phyloP scores from a whole-genome alignment of 2,113 vertebrate genomes.

The Peucedramus taeniatus region DNA sequence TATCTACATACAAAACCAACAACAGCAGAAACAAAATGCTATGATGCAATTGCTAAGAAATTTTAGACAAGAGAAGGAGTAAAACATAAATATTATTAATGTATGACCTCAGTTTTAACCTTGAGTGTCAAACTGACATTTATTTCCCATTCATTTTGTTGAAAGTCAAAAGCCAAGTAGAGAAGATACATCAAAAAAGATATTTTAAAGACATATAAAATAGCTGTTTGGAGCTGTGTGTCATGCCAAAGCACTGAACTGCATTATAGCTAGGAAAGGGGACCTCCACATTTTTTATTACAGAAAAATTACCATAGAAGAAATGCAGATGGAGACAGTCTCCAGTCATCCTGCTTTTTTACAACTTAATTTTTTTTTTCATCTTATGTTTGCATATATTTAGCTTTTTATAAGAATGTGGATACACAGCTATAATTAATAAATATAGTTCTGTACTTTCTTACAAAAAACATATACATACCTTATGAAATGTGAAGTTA shows the following conservation, averaged over 20 bases:
- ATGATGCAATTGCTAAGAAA: background rate
- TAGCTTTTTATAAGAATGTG: background rate
- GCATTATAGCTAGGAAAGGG: background rate
- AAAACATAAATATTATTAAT: background rate
- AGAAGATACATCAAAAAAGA: background rate
- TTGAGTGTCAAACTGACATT: background rate
- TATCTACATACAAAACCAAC: background rate
- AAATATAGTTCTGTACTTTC: background rate
- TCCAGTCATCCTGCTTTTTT: background rate
- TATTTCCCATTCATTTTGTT: background rate
- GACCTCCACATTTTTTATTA: background rate
- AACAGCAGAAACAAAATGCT: background rate
- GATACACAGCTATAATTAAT: background rate
- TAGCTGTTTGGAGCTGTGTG: background rate
- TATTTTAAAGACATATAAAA: background rate
- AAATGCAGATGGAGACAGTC: background rate
- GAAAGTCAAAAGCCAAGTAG: background rate
- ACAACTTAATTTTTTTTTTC: background rate
- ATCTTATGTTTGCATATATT: background rate
- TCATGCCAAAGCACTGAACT: background rate
- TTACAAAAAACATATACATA: background rate
- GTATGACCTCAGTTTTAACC: background rate
- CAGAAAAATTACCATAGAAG: background rate
- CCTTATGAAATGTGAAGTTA: background rate
- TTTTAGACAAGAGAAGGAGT: background rate